Evolutionary conservation across 2,888 invertebrate species (phyloP), one percentile per base, ranked within the genome.

Genomic region (Panorpa germanica): DNA sequence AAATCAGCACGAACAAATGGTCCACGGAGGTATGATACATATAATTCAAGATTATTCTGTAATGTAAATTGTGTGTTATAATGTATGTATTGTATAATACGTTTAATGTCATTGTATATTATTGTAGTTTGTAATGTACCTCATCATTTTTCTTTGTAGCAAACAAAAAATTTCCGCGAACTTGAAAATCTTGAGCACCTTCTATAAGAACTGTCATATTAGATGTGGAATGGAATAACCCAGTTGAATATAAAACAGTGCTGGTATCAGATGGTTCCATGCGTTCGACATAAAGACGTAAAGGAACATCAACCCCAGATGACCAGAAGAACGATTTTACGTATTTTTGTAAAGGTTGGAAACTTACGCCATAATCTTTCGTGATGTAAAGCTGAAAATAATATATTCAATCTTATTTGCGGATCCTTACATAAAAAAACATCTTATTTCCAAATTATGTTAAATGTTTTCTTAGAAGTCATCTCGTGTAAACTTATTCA

Each of bases 141-240:
- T 63, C 60, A 39, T 57, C 59, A 25, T 54, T 53, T 46, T 68
- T 69, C 45, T 69, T 72, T 0, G 80, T 77, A 1, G 75, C 82
- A 53, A 90, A 86, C 67, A 85, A 71, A 49, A 75, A 88, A 42
- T 82, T 78, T 10, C 74, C 80, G 45, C 72, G 74, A 18, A 83
- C 65, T 46, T 77, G 75, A 50, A 88, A 82, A 47, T 86, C 82
- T 43, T 75, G 70, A 2, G 82, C 76, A 39, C 73, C 65, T 11
- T 63, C 61, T 26, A 77, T 65, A 16, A 78, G 49, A 2, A 61
- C 52, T 28, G 53, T 49, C 5, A 59, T n/a, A n/a, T n/a, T n/a
- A n/a, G n/a, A n/a, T n/a, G 42, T n/a, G n/a, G n/a, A n/a, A n/a
- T n/a, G n/a, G n/a, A n/a, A n/a, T n/a, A n/a, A n/a, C n/a, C n/a